These are phyloP conservation scores for Tragopan temminckii DNA, from an alignment of 2,797 vertebrate genomes.

Conservation along the genomic window DNA sequence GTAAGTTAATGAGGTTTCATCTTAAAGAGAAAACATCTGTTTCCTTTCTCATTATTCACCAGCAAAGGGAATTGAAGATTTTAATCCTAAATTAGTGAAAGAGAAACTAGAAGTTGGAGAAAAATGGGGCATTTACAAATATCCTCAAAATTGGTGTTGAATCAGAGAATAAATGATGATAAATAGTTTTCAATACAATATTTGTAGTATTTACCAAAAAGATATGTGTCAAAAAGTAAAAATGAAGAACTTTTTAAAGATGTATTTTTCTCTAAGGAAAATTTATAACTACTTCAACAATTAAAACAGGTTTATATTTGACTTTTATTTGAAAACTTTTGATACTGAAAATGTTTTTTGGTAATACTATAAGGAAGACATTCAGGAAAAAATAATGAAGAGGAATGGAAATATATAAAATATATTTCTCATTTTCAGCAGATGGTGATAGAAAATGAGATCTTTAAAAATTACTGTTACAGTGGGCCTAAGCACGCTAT, in stretches of 20 bases:
- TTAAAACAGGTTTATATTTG: neutral
- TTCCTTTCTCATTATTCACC: neutral
- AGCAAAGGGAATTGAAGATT: neutral
- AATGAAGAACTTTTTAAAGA: neutral
- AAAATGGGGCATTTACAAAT: neutral
- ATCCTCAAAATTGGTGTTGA: neutral
- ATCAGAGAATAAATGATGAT: neutral
- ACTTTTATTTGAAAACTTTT: neutral
- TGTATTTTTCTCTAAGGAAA: neutral
- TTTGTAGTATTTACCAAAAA: neutral
- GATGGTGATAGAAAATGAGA: neutral
- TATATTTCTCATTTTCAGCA: constrained; percentile 4
- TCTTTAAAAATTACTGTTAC: neutral
- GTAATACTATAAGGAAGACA: neutral
- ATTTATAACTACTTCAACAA: neutral
- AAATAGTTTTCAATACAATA: neutral
- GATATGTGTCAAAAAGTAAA: neutral
- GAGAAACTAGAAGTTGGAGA: neutral
- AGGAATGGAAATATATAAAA: neutral
- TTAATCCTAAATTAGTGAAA: neutral
- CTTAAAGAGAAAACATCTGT: neutral
- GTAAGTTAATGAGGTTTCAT: neutral
- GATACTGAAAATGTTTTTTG: neutral
- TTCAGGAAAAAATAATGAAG: neutral
- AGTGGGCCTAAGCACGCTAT: neutral